Evolutionary conservation across 2,113 vertebrate species (phyloP).

Genomic region (Platycercus adscitus): DNA sequence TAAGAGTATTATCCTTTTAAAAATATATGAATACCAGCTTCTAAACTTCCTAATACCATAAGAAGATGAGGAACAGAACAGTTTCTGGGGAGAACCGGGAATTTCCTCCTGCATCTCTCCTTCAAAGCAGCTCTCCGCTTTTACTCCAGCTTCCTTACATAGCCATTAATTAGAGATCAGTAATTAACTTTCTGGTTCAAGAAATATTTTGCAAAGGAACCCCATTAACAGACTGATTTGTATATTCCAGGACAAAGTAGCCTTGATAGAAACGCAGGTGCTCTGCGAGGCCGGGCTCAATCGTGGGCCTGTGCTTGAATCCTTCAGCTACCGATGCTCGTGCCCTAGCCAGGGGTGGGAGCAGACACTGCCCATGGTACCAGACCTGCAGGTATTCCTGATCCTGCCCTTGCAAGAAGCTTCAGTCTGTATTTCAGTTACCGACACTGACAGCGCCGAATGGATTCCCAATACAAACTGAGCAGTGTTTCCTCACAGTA

Average conservation of each 20-base stretch:
- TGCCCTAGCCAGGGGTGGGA: background rate
- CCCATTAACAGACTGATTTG: slow-evolving; percentile 65
- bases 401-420: background rate
- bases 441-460: background rate
- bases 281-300: background rate
- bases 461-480: background rate
- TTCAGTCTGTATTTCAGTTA: background rate
- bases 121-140: slow-evolving; percentile 31
- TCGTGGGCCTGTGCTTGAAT: background rate
- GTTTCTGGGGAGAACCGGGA: background rate
- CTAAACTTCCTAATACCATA: background rate
- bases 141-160: slow-evolving; percentile 53
- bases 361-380: accelerated
- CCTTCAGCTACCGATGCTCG: accelerated
- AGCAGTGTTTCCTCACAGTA: background rate
- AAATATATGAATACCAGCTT: background rate
- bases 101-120: background rate
- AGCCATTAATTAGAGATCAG: slow-evolving; percentile 71
- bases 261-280: background rate
- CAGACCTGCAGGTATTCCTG: background rate
- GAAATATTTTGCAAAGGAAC: slow-evolving; percentile 71
- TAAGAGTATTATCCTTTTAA: background rate
- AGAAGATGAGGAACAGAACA: background rate
- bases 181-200: slow-evolving; percentile 78
- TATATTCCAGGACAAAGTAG: slow-evolving; percentile 43